A percentile compares a stretch with the other conserved stretches of the same genome.
phyloP scores from a whole-genome alignment of 2,797 vertebrate species.

The Enteromius fasciolatus region DNA sequence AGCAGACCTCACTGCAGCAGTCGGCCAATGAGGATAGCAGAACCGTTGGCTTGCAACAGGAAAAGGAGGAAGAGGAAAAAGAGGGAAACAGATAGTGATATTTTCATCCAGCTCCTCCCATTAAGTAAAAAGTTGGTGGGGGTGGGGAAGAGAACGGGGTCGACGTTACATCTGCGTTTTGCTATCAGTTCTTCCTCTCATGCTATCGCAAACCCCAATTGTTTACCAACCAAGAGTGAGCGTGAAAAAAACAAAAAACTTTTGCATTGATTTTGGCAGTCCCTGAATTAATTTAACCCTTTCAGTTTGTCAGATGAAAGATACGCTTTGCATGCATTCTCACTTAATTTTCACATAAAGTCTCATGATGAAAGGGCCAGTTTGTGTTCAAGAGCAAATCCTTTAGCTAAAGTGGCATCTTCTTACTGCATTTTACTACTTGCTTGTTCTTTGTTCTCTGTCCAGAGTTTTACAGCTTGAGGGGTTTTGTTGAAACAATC shows the following conservation, averaged over 20 bases:
- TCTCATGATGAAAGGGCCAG: slow-evolving; percentile 21
- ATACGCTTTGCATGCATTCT: slow-evolving; percentile 5
- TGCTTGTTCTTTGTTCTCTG: slow-evolving; percentile 47
- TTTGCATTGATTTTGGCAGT: neutral
- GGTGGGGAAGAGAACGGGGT: slow-evolving; percentile 2
- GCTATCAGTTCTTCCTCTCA: slow-evolving; percentile 1
- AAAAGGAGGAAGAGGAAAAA: slow-evolving; percentile 46
- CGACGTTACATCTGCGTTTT: slow-evolving; percentile 3
- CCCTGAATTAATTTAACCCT: neutral
- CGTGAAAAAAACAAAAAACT: neutral
- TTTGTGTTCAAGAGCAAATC: slow-evolving; percentile 45
- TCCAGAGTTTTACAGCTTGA: slow-evolving; percentile 41
- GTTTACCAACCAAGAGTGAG: slow-evolving; percentile 3
- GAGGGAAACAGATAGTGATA: slow-evolving; percentile 14
- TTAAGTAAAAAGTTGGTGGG: slow-evolving; percentile 15
- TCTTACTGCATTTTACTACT: slow-evolving; percentile 39
- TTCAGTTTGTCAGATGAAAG: slow-evolving; percentile 29
- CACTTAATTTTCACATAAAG: neutral
- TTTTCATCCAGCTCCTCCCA: slow-evolving; percentile 17
- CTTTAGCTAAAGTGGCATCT: slow-evolving; percentile 28
- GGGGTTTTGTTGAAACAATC: slow-evolving; percentile 51
- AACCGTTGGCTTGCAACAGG: slow-evolving; percentile 49
- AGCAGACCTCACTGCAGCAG: slow-evolving; percentile 68
- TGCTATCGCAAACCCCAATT: neutral
- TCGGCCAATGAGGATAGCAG: slow-evolving; percentile 65